These are phyloP conservation scores for Rhynchonycteris naso DNA, from an alignment of 2,797 vertebrate species.

Conservation along the genomic window DNA sequence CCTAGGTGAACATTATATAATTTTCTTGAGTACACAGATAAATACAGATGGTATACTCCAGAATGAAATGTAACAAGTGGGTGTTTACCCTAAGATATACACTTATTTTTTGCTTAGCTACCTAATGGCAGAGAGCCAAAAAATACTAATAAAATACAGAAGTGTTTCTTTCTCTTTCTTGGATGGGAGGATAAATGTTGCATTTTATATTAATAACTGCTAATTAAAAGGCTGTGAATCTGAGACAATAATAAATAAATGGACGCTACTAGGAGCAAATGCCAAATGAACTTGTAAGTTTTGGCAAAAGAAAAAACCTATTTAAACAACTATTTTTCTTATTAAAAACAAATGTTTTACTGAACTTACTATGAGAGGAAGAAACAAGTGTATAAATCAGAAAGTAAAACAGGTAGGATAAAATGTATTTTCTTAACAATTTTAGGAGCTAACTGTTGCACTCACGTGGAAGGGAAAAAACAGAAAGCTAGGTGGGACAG, in stretches of 20 bases:
- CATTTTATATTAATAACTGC: conserved; percentile 83
- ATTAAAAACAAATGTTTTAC: conserved; percentile 85
- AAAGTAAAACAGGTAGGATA: conserved; percentile 56
- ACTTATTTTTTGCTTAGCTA: conserved; percentile 74
- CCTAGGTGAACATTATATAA: conserved; percentile 79
- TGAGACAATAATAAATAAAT: conserved; percentile 82
- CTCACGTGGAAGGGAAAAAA: background rate
- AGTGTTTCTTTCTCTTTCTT: conserved; percentile 81
- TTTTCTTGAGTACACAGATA: conserved; percentile 74
- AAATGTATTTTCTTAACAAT: background rate
- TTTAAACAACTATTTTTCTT: conserved; percentile 80
- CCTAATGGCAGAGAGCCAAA: conserved; percentile 81
- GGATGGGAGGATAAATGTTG: conserved; percentile 78
- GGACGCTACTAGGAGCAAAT: conserved; percentile 73
- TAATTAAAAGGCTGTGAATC: conserved; percentile 82
- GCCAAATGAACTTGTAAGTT: conserved; percentile 77
- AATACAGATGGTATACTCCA: conserved; percentile 62
- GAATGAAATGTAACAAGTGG: conserved; percentile 65
- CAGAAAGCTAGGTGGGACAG: background rate
- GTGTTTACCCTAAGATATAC: conserved; percentile 63
- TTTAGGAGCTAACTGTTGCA: background rate
- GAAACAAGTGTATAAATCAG: conserved; percentile 70
- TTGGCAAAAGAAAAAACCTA: conserved; percentile 54
- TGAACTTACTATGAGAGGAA: conserved; percentile 61
- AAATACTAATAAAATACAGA: conserved; percentile 82